Evolutionary conservation across 2,113 vertebrate genomes (phyloP), one percentile per base, ranked within the genome.

Genomic region (Ondatra zibethicus): DNA sequence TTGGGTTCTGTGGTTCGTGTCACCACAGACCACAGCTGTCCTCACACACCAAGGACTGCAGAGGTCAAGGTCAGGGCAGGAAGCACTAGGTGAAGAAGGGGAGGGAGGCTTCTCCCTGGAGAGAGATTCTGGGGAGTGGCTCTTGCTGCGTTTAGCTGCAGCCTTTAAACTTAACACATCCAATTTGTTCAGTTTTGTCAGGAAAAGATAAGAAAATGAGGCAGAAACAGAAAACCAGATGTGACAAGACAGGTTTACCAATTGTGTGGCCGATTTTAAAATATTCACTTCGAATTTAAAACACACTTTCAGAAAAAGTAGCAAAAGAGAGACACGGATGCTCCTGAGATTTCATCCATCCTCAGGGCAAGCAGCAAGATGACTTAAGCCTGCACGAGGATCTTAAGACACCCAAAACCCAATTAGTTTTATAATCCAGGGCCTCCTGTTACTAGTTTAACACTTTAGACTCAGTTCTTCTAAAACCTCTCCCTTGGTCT

Each of bases 1-100:
- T 99, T 96, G 50, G 97, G 91, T 99, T 99, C 96, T 98, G 98
- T 63, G 98, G 99, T 98, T 97, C 96, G 94, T 97, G 75, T 94
- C 94, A 93, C 98, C 98, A 87, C 98, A 99, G 98, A 99, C 98
- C 98, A 97, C 98, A 98, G 97, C 78, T 96, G 96, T 96, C 98
- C 97, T 97, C 97, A 92, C 91, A 96, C 73, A 94, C 97, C 98
- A 70, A 97, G 97, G 98, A 95, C 97, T 98, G 45, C 47, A 91
- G 65, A 98, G 98, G 98, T 98, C 98, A 99, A 99, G 98, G 99
- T 98, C 98, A 98, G 98, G 94, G 77, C 75, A 91, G 81, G 81
- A 92, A 92, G 72, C 81, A 68, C 17, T 0, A 84, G 81, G 42
- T 58, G 47, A 31, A 52, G 63, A 66, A 94, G 89, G 92, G 95